Percentiles rank a stretch among this genome's conserved stretches.
These are phyloP conservation scores for Lucinisca nassula DNA, from an alignment of 2,888 invertebrate genomes.

Conservation along the genomic window DNA sequence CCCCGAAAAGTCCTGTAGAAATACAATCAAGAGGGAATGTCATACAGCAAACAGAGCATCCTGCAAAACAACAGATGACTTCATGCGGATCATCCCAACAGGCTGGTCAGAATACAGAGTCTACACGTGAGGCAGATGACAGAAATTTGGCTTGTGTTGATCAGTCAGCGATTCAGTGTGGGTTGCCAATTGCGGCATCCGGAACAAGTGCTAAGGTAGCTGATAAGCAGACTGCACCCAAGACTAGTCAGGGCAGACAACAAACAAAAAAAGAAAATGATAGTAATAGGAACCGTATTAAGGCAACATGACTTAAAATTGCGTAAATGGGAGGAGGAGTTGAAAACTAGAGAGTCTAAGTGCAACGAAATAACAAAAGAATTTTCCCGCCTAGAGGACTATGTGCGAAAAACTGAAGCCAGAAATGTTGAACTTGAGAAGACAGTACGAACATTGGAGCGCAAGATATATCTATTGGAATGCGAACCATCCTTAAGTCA, in stretches of 20 bases:
- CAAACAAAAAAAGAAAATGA: not conserved
- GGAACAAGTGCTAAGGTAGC: too few species aligned
- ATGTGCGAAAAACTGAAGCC: not conserved
- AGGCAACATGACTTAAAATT: not conserved
- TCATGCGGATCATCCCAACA: too few species aligned
- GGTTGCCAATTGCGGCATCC: too few species aligned
- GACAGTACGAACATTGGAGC: not conserved
- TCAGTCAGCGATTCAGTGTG: not conserved
- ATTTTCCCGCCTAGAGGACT: not conserved
- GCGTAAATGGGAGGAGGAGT: conserved; percentile 1
- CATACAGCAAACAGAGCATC: too few species aligned
- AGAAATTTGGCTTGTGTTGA: not conserved
- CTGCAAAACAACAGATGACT: too few species aligned
- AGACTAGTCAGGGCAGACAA: not conserved
- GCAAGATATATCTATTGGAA: not conserved
- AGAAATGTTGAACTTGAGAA: not conserved
- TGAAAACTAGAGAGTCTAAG: not conserved
- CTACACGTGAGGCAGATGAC: too few species aligned
- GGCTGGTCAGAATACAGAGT: too few species aligned
- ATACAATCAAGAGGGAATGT: too few species aligned
- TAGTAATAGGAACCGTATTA: not conserved
- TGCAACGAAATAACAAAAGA: not conserved
- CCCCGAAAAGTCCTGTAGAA: too few species aligned
- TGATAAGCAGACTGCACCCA: not conserved
- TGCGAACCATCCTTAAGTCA: too few species aligned